phyloP scores from a whole-genome alignment of 1,140 invertebrate species.

The Bombyx mandarina region DNA sequence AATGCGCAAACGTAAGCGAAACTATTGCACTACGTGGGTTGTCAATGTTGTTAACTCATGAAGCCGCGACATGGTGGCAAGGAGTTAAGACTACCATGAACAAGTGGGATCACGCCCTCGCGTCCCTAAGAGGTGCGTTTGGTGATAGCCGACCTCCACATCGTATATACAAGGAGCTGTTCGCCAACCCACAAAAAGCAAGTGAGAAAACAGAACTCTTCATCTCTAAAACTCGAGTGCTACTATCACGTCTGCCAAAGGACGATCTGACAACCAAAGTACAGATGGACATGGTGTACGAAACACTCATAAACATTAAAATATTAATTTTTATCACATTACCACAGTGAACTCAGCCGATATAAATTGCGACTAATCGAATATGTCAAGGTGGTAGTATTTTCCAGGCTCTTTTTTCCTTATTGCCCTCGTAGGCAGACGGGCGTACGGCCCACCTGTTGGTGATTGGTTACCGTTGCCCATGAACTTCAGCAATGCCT shows the following conservation, averaged over 20 bases:
- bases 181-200: slow-evolving; percentile 6
- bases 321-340: too few relatives aligned
- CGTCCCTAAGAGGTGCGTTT: slow-evolving; percentile 11
- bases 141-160: slow-evolving; percentile 14
- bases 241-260: slow-evolving; percentile 9
- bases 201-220: slow-evolving; percentile 13
- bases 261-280: slow-evolving; percentile 10
- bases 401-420: too few relatives aligned
- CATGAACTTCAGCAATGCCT: too few relatives aligned
- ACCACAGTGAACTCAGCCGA: too few relatives aligned
- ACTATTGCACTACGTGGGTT: slow-evolving; percentile 2
- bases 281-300: slow-evolving; percentile 13
- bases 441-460: too few relatives aligned
- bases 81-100: slow-evolving; percentile 16
- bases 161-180: slow-evolving; percentile 20
- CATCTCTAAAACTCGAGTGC: slow-evolving; percentile 6
- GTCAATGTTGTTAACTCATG: slow-evolving; percentile 15
- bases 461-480: too few relatives aligned
- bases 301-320: too few relatives aligned
- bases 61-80: slow-evolving; percentile 30
- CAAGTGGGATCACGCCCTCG: slow-evolving; percentile 15
- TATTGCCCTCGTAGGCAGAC: too few relatives aligned
- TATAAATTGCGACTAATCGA: too few relatives aligned
- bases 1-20: neutral
- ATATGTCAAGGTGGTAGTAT: too few relatives aligned